These are phyloP conservation scores for Boleophthalmus pectinirostris DNA, from an alignment of 2,113 vertebrate species.

Conservation along the genomic window DNA sequence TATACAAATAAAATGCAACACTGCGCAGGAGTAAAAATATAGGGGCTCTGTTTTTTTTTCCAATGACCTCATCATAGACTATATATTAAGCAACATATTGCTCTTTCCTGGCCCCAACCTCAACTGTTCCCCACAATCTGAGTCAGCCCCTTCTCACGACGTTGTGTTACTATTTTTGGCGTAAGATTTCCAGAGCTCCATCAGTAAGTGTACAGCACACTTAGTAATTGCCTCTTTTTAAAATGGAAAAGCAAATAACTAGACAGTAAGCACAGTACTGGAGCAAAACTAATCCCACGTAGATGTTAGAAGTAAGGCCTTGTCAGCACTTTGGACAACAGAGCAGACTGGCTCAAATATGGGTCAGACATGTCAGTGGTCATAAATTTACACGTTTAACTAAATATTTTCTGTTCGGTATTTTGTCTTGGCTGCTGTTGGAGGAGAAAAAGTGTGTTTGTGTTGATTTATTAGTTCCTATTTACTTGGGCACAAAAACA, in stretches of 20 bases:
- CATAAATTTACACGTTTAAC: constrained; percentile 18
- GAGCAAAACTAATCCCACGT: constrained; percentile 19
- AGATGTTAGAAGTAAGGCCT: constrained; percentile 23
- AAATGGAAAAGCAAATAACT: constrained; percentile 45
- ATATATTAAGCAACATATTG: constrained; percentile 29
- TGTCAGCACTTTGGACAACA: constrained; percentile 30
- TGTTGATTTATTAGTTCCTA: constrained; percentile 16
- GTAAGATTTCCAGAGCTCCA: constrained; percentile 46
- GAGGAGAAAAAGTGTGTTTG: neutral
- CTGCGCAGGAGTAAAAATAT: neutral
- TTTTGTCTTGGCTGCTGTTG: neutral
- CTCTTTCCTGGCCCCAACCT: constrained; percentile 39
- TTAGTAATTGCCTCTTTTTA: constrained; percentile 30
- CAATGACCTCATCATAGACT: constrained; percentile 55
- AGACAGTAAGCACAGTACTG: neutral
- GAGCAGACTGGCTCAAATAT: constrained; percentile 37
- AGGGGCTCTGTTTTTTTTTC: constrained; percentile 54
- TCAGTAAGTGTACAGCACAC: constrained; percentile 17
- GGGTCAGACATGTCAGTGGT: constrained; percentile 44
- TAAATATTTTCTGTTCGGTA: constrained; percentile 17
- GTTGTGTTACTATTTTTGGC: constrained; percentile 45
- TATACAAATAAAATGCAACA: no score
- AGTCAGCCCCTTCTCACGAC: constrained; percentile 49
- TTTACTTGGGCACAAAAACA: neutral
- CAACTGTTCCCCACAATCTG: constrained; percentile 48